Conservation (phyloP, 2,888 invertebrate species). For the Reticulitermes lucifugus region DNA sequence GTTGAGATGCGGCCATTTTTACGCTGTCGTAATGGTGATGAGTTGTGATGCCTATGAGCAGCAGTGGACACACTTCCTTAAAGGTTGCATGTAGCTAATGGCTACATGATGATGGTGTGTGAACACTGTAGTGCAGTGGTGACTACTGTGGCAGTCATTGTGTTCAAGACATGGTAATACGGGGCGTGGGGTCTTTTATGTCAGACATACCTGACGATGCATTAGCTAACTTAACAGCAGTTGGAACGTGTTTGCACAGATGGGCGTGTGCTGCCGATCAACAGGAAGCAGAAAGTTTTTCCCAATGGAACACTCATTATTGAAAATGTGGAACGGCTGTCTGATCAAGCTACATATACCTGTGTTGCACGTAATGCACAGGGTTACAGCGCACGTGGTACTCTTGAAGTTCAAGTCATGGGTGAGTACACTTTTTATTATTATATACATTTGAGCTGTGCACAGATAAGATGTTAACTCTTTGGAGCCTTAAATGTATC, state of each 20-base stretch:
- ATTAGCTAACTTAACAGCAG: slow-evolving; percentile 10
- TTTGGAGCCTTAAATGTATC: no score
- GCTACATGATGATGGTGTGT: no score
- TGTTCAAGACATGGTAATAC: neutral
- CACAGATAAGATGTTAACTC: neutral
- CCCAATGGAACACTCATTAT: slow-evolving; percentile 94
- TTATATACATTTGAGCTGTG: neutral
- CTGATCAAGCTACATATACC: slow-evolving; percentile 94
- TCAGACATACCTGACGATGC: neutral
- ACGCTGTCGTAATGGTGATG: no score
- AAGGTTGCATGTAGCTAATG: no score
- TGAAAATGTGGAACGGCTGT: slow-evolving; percentile 90
- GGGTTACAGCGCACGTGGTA: slow-evolving; percentile 88
- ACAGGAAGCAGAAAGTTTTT: slow-evolving; percentile 94
- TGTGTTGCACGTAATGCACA: slow-evolving; percentile 94
- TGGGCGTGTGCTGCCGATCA: slow-evolving; percentile 88
- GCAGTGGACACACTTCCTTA: no score
- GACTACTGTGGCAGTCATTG: no score
- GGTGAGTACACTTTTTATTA: slow-evolving; percentile 75
- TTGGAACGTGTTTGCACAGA: slow-evolving; percentile 64
- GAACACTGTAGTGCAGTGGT: no score
- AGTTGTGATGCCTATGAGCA: no score
- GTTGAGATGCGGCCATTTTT: no score
- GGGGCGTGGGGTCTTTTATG: neutral
- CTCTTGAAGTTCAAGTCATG: slow-evolving; percentile 94